phyloP scores from a whole-genome alignment of 2,797 vertebrate genomes.

The Loriculus beryllinus region DNA sequence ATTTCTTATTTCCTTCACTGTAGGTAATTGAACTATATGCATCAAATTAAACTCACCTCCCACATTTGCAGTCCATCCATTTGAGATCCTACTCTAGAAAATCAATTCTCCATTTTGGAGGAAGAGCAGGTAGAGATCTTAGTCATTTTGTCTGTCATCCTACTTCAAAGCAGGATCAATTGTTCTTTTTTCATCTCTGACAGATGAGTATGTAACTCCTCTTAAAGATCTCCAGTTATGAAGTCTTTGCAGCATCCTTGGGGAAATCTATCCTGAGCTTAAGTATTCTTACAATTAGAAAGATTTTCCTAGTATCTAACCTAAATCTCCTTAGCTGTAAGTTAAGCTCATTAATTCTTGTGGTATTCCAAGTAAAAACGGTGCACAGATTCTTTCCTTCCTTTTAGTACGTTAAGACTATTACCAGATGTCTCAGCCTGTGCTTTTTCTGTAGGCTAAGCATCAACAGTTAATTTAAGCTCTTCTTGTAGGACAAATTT shows the following conservation, averaged over 20 bases:
- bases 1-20: not conserved
- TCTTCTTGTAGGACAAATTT: not conserved
- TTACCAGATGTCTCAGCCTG: not conserved
- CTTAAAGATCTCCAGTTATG: not conserved
- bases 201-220: not conserved
- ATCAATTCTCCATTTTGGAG: not conserved
- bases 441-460: not conserved
- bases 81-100: not conserved
- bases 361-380: not conserved
- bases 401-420: not conserved
- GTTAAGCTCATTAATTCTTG: slow-evolving; percentile 18
- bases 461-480: not conserved
- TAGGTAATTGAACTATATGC: not conserved
- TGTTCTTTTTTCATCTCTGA: not conserved
- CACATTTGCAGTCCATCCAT: not conserved
- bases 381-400: not conserved
- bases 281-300: not conserved
- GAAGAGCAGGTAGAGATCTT: not conserved
- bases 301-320: slow-evolving; percentile 27
- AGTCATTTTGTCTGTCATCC: not conserved
- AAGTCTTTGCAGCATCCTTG: not conserved
- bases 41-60: not conserved
- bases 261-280: slow-evolving; percentile 9
- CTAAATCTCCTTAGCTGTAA: slow-evolving; percentile 34
- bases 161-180: not conserved